Evolutionary conservation across 2,113 vertebrate genomes (phyloP).

Genomic region (Herpetotheres cachinnans): DNA sequence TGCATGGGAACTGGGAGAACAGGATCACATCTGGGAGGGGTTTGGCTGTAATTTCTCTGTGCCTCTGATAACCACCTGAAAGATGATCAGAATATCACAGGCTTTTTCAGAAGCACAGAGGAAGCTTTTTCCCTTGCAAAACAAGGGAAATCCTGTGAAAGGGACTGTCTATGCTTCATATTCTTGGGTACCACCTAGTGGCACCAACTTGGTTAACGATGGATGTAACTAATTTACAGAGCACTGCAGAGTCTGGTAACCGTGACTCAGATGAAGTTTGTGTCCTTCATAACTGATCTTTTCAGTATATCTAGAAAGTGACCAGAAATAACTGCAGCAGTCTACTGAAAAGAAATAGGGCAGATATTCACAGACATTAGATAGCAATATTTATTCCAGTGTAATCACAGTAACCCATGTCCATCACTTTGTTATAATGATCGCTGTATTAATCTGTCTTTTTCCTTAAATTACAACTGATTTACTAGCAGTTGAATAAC

Average conservation of each 20-base stretch:
- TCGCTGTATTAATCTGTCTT: accelerated
- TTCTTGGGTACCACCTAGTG: conserved; percentile 66
- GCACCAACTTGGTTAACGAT: background rate
- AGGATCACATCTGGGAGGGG: background rate
- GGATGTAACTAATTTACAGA: background rate
- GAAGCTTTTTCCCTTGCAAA: background rate
- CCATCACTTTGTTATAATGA: background rate
- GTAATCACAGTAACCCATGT: background rate
- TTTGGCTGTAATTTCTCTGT: background rate
- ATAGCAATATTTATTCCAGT: background rate
- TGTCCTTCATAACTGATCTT: background rate
- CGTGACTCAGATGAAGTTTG: background rate
- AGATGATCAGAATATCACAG: background rate
- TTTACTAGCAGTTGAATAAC: background rate
- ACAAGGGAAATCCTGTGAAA: background rate
- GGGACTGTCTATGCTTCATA: background rate
- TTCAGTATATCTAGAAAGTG: background rate
- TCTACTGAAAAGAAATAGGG: background rate
- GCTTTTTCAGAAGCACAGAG: background rate
- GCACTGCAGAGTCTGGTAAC: background rate
- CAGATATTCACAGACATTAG: background rate
- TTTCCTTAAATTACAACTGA: background rate
- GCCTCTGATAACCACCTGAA: background rate
- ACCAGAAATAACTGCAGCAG: background rate
- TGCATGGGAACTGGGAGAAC: background rate